Conservation (phyloP, 1,140 invertebrate species). For the Scaptodrosophila lebanonensis region DNA sequence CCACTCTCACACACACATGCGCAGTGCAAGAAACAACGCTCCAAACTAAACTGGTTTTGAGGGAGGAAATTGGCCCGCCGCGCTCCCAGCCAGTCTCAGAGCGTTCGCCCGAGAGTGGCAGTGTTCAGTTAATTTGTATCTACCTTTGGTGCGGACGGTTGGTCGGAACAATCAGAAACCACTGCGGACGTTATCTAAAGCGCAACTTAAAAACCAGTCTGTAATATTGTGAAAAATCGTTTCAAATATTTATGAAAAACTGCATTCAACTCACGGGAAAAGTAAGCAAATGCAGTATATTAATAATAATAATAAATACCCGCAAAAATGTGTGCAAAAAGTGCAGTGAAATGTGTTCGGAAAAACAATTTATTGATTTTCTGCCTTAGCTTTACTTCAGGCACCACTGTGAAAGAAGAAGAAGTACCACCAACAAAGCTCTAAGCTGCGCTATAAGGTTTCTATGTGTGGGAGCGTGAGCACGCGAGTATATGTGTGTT, state of each 20-base stretch:
- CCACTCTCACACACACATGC: conserved; percentile 35
- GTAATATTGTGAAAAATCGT: conserved; percentile 43
- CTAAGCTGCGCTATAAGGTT: conserved; percentile 70
- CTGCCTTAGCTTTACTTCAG: conserved; percentile 35
- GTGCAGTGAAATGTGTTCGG: conserved; percentile 49
- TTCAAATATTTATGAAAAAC: conserved; percentile 21
- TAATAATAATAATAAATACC: conserved; percentile 23
- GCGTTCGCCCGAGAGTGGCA: conserved; percentile 55
- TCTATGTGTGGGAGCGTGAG: conserved; percentile 32
- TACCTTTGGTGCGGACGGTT: conserved; percentile 74
- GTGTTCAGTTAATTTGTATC: conserved; percentile 69
- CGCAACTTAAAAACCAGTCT: conserved; percentile 61
- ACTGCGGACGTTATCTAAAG: conserved; percentile 50
- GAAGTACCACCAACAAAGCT: conserved; percentile 59
- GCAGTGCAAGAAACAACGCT: conserved; percentile 56
- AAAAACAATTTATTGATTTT: conserved; percentile 69
- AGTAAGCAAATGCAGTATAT: conserved; percentile 35
- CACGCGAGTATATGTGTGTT: conserved; percentile 13
- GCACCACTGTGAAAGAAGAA: conserved; percentile 41
- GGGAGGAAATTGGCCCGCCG: conserved; percentile 61
- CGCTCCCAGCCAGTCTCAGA: conserved; percentile 45
- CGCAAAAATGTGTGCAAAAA: conserved; percentile 28
- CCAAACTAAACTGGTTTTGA: conserved; percentile 71
- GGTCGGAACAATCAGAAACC: conserved; percentile 54
- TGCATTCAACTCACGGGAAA: conserved; percentile 27